phyloP scores from a whole-genome alignment of 1,140 invertebrate genomes.

The Aphelinus certus region DNA sequence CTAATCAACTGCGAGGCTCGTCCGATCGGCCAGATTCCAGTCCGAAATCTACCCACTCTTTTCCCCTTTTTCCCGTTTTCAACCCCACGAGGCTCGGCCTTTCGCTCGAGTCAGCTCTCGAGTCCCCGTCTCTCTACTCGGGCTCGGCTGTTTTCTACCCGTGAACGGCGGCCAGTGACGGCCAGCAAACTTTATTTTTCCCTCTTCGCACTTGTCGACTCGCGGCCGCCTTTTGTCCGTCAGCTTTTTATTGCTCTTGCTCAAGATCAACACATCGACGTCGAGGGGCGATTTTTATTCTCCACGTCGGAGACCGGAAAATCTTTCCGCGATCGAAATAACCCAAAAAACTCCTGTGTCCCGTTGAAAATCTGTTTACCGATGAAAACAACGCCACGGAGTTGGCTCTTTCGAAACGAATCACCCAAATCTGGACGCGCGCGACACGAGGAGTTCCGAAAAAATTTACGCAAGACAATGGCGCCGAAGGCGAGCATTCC shows the following conservation, averaged over 20 bases:
- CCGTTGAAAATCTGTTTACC: background rate
- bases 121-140: background rate
- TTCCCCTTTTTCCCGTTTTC: conserved; percentile 11
- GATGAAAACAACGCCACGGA: background rate
- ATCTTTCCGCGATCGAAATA: too few species aligned
- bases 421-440: background rate
- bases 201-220: background rate
- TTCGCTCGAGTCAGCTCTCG: conserved; percentile 2
- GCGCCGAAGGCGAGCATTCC: background rate
- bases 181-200: conserved; percentile 27
- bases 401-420: background rate
- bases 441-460: background rate
- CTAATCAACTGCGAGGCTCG: conserved; percentile 64
- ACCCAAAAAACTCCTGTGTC: too few species aligned
- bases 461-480: background rate
- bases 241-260: background rate
- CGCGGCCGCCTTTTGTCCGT: background rate
- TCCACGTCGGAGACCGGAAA: too few species aligned
- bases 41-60: conserved; percentile 49
- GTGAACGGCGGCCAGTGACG: background rate
- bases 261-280: too few species aligned
- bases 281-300: too few species aligned
- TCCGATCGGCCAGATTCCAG: conserved; percentile 63
- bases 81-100: conserved; percentile 42
- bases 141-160: background rate